phyloP scores from a whole-genome alignment of 2,888 invertebrate genomes.

The Margaritifera margaritifera region DNA sequence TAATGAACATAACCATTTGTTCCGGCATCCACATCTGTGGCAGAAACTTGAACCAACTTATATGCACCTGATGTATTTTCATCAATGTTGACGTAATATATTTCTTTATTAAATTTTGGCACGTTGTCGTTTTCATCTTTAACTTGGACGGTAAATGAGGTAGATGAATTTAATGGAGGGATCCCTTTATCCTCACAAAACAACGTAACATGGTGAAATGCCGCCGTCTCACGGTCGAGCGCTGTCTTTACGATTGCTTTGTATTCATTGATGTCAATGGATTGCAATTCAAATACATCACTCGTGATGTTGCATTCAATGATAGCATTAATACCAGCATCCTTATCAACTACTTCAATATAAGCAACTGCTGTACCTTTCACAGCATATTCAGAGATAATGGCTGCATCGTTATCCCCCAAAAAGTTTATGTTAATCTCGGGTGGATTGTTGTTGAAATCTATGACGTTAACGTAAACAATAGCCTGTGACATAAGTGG shows the following conservation, averaged over 20 bases:
- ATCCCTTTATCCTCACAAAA: conserved; percentile 46
- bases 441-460: conserved; percentile 94
- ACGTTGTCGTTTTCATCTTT: conserved; percentile 92
- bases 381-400: conserved; percentile 55
- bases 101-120: conserved; percentile 82
- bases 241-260: conserved; percentile 45
- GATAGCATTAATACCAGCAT: conserved; percentile 59
- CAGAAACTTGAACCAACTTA: conserved; percentile 48
- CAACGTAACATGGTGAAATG: conserved; percentile 38
- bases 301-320: conserved; percentile 47
- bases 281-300: conserved; percentile 51
- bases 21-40: conserved; percentile 51
- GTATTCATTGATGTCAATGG: conserved; percentile 51
- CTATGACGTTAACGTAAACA: conserved; percentile 78
- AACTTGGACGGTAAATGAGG: conserved; percentile 74
- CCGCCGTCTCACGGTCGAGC: conserved; percentile 42
- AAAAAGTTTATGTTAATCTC: conserved; percentile 72
- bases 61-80: conserved; percentile 51
- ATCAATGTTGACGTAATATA: conserved; percentile 42
- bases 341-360: conserved; percentile 55
- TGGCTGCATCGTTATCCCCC: conserved; percentile 44
- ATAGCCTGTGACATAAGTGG: conserved; percentile 51
- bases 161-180: conserved; percentile 42
- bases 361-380: conserved; percentile 60
- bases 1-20: conserved; percentile 51